phyloP scores from a whole-genome alignment of 2,888 invertebrate species.

The Acanthacorydalis orientalis region DNA sequence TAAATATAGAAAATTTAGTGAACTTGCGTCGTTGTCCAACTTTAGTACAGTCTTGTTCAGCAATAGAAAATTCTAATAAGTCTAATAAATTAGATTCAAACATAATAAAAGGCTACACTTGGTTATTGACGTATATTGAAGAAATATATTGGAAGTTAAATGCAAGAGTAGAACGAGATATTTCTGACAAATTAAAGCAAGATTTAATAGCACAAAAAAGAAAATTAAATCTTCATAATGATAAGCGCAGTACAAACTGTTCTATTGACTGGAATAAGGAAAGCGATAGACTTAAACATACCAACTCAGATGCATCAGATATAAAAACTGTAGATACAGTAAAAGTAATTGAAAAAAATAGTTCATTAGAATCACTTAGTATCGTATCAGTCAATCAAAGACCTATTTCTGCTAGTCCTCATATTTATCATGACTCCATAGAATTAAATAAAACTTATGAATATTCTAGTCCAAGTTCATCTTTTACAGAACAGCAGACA shows the following conservation, averaged over 20 bases:
- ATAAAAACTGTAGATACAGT: too few species aligned
- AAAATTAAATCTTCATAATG: too few species aligned
- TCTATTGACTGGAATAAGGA: constrained; percentile 4
- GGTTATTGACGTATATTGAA: constrained; percentile 54
- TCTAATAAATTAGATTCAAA: constrained; percentile 45
- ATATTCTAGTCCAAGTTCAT: background rate
- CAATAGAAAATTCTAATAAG: constrained; percentile 21
- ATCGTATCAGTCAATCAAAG: too few species aligned
- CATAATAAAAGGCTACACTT: constrained; percentile 48
- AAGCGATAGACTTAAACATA: background rate
- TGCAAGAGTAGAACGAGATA: constrained; percentile 41
- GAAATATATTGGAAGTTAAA: constrained; percentile 46
- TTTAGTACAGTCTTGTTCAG: constrained; percentile 58
- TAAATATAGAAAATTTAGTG: constrained; percentile 59
- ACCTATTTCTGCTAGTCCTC: too few species aligned
- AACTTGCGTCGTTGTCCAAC: constrained; percentile 66
- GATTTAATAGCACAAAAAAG: constrained; percentile 15
- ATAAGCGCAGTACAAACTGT: constrained; percentile 8
- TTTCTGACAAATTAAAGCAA: constrained; percentile 36
- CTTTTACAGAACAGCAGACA: background rate
- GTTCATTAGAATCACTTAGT: too few species aligned
- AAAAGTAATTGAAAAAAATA: too few species aligned
- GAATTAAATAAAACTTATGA: too few species aligned
- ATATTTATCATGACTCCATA: too few species aligned
- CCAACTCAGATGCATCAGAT: too few species aligned